Base-by-base conservation (phyloP, 2,113 vertebrate species). In the Dermatemys mawii region DNA sequence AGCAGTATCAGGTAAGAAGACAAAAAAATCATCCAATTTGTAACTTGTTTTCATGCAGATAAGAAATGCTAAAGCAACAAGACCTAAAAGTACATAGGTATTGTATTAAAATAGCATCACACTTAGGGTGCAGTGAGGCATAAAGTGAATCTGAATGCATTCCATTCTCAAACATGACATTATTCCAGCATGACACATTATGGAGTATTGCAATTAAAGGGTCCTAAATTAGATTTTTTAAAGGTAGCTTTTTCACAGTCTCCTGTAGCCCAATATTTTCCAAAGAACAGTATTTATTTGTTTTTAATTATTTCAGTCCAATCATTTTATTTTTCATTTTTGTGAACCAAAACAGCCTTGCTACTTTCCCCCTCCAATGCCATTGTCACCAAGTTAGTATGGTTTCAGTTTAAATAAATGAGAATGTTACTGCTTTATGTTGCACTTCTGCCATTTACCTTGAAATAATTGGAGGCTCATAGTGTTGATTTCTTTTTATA, bases 41-140 rank as follows among this genome's bases (percentile, higher is more conserved):
- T 51, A 51, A 41, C 75, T 95, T 94, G 81, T 96, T 97, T 97
- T 96, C 96, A 95, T 97, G 94, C 89, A 97, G 94, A 79, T 86
- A 95, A 95, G 91, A 97, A 95, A 90, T 81, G 96, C 86, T 94
- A 92, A 97, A 97, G 89, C 83, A 97, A 85, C 87, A 94, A 95
- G 82, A 97, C 93, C 93, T 96, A 90, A 97, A 97, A 97, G 95
- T 92, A 91, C 89, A 87, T 93, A 96, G 93, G 92, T 93, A 86
- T 94, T 90, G 83, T 95, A 95, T 96, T 95, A 92, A 97, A 97
- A 97, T 90, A 97, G 95, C 94, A 94, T 94, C 88, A 6, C 86
- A 96, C 92, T 97, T 96, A 13, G 13, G 86, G 85, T 86, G 95
- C 96, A 96, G 13, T 96, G 96, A 98, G 90, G 93, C 97, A 53